Conservation (phyloP, 2,888 invertebrate species). For the Capitulum mitella region DNA sequence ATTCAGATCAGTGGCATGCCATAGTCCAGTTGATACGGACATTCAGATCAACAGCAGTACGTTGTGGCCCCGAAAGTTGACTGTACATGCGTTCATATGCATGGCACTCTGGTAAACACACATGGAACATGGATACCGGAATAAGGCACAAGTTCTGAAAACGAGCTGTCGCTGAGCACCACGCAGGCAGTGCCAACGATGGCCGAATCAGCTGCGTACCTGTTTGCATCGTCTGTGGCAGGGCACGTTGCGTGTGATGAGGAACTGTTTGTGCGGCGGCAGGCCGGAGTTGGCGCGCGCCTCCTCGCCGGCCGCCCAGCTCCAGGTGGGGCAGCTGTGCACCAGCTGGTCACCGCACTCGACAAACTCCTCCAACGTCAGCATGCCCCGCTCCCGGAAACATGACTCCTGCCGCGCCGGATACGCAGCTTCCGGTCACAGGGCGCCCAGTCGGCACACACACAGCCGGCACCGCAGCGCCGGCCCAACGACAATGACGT, state of each 20-base stretch:
- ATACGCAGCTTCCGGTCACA: too few relatives aligned
- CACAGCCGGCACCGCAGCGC: too few relatives aligned
- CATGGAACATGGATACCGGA: too few relatives aligned
- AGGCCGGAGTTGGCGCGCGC: slow-evolving; percentile 80
- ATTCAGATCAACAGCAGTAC: too few relatives aligned
- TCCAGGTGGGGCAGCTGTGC: slow-evolving; percentile 99
- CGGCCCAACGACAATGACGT: too few relatives aligned
- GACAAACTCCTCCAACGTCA: slow-evolving; percentile 99
- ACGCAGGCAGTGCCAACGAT: neutral
- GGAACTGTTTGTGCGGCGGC: slow-evolving; percentile 91
- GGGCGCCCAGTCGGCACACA: too few relatives aligned
- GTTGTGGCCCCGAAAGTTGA: neutral
- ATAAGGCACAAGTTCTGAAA: neutral
- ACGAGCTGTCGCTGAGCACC: neutral
- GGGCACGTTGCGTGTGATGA: slow-evolving; percentile 94
- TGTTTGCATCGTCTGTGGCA: slow-evolving; percentile 92
- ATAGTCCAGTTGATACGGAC: too few relatives aligned
- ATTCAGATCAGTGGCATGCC: too few relatives aligned
- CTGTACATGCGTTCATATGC: too few relatives aligned
- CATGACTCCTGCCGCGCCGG: slow-evolving; percentile 83
- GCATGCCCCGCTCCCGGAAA: slow-evolving; percentile 92
- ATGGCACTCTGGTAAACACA: too few relatives aligned
- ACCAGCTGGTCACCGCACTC: slow-evolving; percentile 97
- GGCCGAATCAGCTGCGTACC: slow-evolving; percentile 44
- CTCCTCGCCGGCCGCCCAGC: slow-evolving; percentile 91